Base-by-base conservation (phyloP, 2,888 invertebrate genomes). In the Branchellion lobata region DNA sequence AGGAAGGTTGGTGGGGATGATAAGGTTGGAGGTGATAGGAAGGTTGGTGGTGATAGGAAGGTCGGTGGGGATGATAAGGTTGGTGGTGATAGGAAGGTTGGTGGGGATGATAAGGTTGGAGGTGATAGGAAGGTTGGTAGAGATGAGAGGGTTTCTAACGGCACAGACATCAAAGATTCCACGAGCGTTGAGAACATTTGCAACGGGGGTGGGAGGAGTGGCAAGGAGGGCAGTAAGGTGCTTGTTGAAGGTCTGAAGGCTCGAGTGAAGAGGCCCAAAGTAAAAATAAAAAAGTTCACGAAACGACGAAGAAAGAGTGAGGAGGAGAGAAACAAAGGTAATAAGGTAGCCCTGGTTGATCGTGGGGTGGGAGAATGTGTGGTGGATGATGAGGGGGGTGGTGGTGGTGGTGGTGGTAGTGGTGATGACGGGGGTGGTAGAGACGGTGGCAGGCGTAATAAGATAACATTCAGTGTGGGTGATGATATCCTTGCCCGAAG, bases 21-120 rank as follows among this genome's bases (percentile, higher is more conserved):
- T 36, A 34, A 71, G 3, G 65, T 61, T 36, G 71, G 53, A 11
- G 33, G 53, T 34, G 65, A 27, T 51, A 61, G 29, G 14, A 36
- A 51, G 8, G 74, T 68, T 61, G 78, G 77, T 71, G 80, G 72
- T 18, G 47, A 40, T n/a, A 75, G 51, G 27, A 74, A 80, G 0
- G 78, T 27, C 11, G 40, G 27, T 3, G 29, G 27, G 1, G 69
- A 36, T 21, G 74, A 74, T 11, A 24, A 14, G 14, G 65, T 3
- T 27, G 65, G 61, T 29, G 51, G 29, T 8, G 51, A 2, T 27
- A 18, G 57, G 5, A 29, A 31, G 21, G n/a, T n/a, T 21, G 40
- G 8, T 0, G 51, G 27, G 40, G 21, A 24, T 24, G 57, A 53
- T 18, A 40, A 75, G 40, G 14, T 18, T 40, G 73, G 36, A 21